Base-by-base conservation (phyloP, 2,113 vertebrate genomes). In the Heterochromis multidens region DNA sequence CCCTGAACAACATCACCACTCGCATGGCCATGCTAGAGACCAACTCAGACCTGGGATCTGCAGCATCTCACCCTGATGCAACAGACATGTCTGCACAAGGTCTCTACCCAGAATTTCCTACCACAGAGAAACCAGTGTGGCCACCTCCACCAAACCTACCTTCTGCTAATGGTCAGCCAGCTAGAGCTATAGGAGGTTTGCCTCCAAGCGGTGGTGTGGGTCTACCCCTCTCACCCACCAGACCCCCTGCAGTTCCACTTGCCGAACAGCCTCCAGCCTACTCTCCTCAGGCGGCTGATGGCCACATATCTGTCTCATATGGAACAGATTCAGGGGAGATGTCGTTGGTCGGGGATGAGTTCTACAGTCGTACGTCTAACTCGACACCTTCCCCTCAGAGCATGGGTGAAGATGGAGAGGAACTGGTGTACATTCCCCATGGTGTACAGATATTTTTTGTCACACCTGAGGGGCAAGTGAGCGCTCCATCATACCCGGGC, bases 371-470 rank as follows among this genome's bases (percentile, higher is more conserved):
- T n/a, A 85, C 93, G 2, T 94, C 95, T 72, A 93, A 92, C 79
- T 95, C 96, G 2, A 96, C 96, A 0, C 95, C 97, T 1, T 97
- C 98, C 9, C 91, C 96, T 17, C 96, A 97, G 78, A 96, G 94
- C 77, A 74, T 98, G 87, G 97, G 97, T n/a, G 96, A 98, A 31
- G 98, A 99, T 49, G 99, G 96, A 46, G 97, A 98, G 85, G 97
- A 99, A 94, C 86, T 99, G 79, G 95, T 99, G 82, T 94, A 97
- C 89, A 97, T 99, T 83, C 97, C 98, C 9, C 96, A 95, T 1
- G 99, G 99, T n/a, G 98, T 99, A 10, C 99, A 99, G 92, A 98
- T 99, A 82, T 99, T 99, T 89, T 99, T 97, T 88, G 99, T 99
- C 67, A 97, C 97, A 33, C 97, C 98, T 27, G 97, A 98, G 1